Evolutionary conservation across 1,140 invertebrate species (phyloP), one percentile per base, ranked within the genome.

Genomic region (Heliconius nattereri): DNA sequence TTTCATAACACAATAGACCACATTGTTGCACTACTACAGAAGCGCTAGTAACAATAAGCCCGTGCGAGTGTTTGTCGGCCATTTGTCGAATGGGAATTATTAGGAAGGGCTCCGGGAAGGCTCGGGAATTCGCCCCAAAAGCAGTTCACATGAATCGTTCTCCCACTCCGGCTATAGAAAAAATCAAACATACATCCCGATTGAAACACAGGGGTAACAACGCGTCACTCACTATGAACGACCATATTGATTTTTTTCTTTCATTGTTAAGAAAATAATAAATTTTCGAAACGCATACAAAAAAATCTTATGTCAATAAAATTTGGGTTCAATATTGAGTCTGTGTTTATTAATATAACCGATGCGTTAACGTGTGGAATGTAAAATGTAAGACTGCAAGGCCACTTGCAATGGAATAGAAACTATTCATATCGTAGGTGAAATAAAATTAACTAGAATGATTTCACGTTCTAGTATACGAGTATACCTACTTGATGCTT

Each of bases 61-160:
- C 87, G 90, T 90, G 91, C 91, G 91, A 92, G 91, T 93, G 89
- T 94, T 94, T 93, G 89, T 92, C 90, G 90, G 89, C 89, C 91
- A 92, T 94, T 93, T 94, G 91, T 93, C 91, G 93, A 94, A 91
- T 89, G 89, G 87, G 91, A 90, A 93, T 93, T 93, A 93, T 94
- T 92, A 94, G 89, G 88, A 94, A 94, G 93, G 93, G 93, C 91
- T 89, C 87, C 87, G 87, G 85, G 89, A 90, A 92, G 91, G 92
- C 93, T 90, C 93, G 93, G 93, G 93, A 94, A 94, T 94, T 94
- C 91, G 93, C 92, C 93, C 92, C 90, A 94, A 94, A 94, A 94
- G 91, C 91, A 90, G 93, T 94, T 94, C 93, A 92, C 93, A 94
- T 94, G 93, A 92, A 91, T 89, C 89, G 87, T 81, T 90, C 92